Percentiles rank a stretch among this genome's conserved stretches.
Evolutionary conservation across 2,797 vertebrate species (phyloP).

Genomic region (Rhyacichthys aspro): DNA sequence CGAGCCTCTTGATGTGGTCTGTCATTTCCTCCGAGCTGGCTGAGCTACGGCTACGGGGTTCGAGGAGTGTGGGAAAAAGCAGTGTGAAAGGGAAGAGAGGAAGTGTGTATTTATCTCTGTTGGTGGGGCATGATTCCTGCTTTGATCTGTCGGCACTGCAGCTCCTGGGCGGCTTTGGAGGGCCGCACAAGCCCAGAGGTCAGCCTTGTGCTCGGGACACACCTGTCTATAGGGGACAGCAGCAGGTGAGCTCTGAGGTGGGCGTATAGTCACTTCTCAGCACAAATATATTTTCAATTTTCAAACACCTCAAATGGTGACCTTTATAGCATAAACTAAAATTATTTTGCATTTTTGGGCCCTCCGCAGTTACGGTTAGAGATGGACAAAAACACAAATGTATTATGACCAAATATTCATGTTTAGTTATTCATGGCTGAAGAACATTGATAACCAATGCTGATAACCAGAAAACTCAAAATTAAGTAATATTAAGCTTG

Average conservation of each 20-base stretch:
- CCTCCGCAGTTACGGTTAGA: no score
- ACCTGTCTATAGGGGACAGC: conserved; percentile 43
- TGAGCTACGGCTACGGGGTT: conserved; percentile 55
- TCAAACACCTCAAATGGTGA: no score
- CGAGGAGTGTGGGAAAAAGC: conserved; percentile 78
- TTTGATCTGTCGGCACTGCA: conserved; percentile 74
- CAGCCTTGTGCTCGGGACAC: conserved; percentile 35
- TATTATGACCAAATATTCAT: no score
- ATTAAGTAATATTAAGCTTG: no score
- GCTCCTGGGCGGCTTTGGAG: conserved; percentile 46
- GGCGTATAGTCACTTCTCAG: no score
- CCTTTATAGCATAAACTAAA: no score
- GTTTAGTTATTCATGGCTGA: no score
- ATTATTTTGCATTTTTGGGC: no score
- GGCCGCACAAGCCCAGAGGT: conserved; percentile 53
- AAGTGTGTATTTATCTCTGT: conserved; percentile 84
- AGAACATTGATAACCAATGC: no score
- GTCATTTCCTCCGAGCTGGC: conserved; percentile 76
- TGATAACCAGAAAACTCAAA: no score
- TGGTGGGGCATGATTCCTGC: conserved; percentile 76
- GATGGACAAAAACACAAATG: no score
- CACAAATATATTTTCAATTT: no score
- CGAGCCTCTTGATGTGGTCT: conserved; percentile 78
- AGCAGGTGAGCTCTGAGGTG: conserved; percentile 30
- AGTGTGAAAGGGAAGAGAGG: conserved; percentile 74